Conservation (phyloP, 2,797 vertebrate genomes). For the Enteromius fasciolatus region DNA sequence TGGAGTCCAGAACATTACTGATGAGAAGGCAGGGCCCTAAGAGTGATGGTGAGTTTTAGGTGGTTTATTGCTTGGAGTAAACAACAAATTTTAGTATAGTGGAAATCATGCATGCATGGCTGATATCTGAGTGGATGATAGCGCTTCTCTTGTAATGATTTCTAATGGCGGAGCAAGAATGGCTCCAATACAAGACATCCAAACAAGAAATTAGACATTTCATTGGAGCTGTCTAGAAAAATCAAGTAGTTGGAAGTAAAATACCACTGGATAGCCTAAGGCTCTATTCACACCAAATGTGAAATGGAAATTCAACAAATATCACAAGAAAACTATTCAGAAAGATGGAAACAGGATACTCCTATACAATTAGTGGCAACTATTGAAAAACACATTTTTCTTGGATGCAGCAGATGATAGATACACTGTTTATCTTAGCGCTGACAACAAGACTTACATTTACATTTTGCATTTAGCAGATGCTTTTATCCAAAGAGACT, state of each 20-base stretch:
- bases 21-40: slow-evolving; percentile 44
- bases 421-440: neutral
- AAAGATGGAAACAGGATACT: neutral
- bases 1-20: slow-evolving; percentile 65
- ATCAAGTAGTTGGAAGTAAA: neutral
- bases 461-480: neutral
- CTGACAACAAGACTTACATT: neutral
- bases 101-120: neutral
- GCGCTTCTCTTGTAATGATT: neutral
- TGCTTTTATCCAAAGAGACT: neutral
- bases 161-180: neutral
- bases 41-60: slow-evolving; percentile 62
- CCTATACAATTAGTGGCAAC: neutral
- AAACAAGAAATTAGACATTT: neutral
- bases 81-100: neutral
- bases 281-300: neutral
- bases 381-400: neutral
- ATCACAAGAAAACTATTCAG: neutral
- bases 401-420: neutral
- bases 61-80: neutral
- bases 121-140: neutral
- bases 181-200: neutral
- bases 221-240: neutral
- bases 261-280: neutral
- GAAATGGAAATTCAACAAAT: neutral